Base-by-base conservation (phyloP, 2,797 vertebrate species). In the Alauda arvensis region DNA sequence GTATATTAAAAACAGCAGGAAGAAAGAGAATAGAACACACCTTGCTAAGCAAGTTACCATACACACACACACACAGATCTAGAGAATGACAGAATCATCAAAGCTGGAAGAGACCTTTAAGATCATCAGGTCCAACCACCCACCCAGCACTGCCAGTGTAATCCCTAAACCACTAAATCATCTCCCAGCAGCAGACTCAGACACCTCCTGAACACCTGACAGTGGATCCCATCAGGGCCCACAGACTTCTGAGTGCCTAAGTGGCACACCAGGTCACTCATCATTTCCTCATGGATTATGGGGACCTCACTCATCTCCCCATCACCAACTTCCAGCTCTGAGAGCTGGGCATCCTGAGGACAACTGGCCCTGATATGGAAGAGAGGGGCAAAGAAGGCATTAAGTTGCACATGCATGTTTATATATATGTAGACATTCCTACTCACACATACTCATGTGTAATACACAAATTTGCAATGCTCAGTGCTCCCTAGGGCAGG, bases 391-490 rank as follows among this genome's bases (percentile, higher is more conserved):
- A 40, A 51, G 51, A 51, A 63, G 25, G 7, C 33, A 46, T 28
- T 31, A 63, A 40, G 4, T 31, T 31, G 28, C 9, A n/a, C 1
- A 21, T 11, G 2, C 4, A 43, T 20, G 8, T 6, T 7, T n/a
- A n/a, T 10, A 39, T 15, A 0, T 33, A 45, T 2, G 5, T 18
- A 52, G 42, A 60, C 23, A 12, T 42, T 63, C 18, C 51, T 52
- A 49, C 12, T 46, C 13, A 23, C 29, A 79, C 9, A 53, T 9
- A 61, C 3, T 31, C 6, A 8, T 7, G 2, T 19, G 17, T 8
- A 18, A 48, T 2, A 56, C 4, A 71, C 1, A 60, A 3, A 6
- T 3, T 9, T 4, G 8, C 2, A 1, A 43, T 11, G 16, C 37
- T 56, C 49, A 56, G 37, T 4, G 24, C 2, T 48, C 42, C 42